Percentiles rank a stretch among this genome's conserved stretches.
These are phyloP conservation scores for Sebastes diploproa DNA, from an alignment of 2,797 vertebrate genomes.

Conservation along the genomic window DNA sequence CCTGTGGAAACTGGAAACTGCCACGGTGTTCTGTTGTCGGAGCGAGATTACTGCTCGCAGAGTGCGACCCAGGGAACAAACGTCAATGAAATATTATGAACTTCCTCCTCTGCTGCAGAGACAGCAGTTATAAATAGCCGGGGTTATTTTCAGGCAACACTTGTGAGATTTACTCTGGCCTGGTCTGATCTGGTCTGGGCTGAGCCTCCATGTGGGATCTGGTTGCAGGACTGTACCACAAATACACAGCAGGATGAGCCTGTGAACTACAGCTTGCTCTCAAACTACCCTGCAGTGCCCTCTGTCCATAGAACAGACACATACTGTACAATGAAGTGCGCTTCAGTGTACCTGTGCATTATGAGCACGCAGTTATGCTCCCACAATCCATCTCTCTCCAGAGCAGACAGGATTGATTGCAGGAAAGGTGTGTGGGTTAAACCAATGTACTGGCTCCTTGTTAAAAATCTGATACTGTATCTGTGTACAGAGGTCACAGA, in stretches of 20 bases:
- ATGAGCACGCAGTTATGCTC: not conserved
- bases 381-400: conserved; percentile 3
- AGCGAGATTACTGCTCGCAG: conserved; percentile 33
- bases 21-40: conserved; percentile 36
- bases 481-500: too few relatives aligned
- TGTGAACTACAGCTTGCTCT: conserved; percentile 8
- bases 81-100: conserved; percentile 71
- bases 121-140: conserved; percentile 75
- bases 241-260: conserved; percentile 44
- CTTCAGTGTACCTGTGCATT: not conserved
- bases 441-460: not conserved
- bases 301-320: not conserved
- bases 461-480: too few relatives aligned
- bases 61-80: conserved; percentile 57
- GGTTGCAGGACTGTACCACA: conserved; percentile 49
- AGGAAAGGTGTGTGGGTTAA: not conserved
- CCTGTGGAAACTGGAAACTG: conserved; percentile 74
- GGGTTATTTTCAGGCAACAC: conserved; percentile 65
- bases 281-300: not conserved
- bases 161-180: conserved; percentile 64
- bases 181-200: conserved; percentile 32
- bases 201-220: conserved; percentile 33
- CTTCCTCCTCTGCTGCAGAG: conserved; percentile 71
- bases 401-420: conserved; percentile 32
- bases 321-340: not conserved